Conservation (phyloP, 2,113 vertebrate genomes). For the Sinocyclocheilus maitianheensis region DNA sequence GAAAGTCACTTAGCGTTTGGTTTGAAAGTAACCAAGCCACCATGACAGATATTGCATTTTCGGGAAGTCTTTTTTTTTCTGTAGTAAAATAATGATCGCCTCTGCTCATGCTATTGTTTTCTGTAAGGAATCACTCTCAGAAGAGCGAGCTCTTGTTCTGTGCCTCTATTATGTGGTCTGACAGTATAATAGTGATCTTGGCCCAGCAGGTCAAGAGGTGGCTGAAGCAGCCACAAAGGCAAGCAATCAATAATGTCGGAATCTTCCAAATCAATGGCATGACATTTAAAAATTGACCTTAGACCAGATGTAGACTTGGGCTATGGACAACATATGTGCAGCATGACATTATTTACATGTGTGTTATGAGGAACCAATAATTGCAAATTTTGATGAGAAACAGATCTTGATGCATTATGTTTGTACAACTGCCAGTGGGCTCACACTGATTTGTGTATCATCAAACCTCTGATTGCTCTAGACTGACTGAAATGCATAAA, state of each 20-base stretch:
- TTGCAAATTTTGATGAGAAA: slow-evolving; percentile 34
- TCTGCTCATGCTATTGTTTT: slow-evolving; percentile 27
- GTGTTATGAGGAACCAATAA: slow-evolving; percentile 33
- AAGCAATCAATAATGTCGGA: slow-evolving; percentile 53
- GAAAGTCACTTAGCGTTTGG: background rate
- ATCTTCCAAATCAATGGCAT: slow-evolving; percentile 54
- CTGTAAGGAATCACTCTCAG: slow-evolving; percentile 29
- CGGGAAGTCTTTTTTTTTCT: background rate
- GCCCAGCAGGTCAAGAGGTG: slow-evolving; percentile 56
- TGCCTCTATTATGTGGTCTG: slow-evolving; percentile 49
- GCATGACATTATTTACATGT: slow-evolving; percentile 38
- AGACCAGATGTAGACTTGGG: slow-evolving; percentile 57
- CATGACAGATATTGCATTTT: background rate
- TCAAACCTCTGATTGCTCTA: slow-evolving; percentile 5
- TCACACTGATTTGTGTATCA: slow-evolving; percentile 10
- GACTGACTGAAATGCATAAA: background rate
- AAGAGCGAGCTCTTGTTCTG: background rate
- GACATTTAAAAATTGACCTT: slow-evolving; percentile 58
- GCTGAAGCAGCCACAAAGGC: slow-evolving; percentile 47
- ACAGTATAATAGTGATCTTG: slow-evolving; percentile 50
- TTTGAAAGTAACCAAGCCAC: background rate
- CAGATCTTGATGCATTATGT: slow-evolving; percentile 11
- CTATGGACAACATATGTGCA: slow-evolving; percentile 41
- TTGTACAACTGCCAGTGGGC: background rate
- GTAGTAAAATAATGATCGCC: slow-evolving; percentile 7